phyloP scores from a whole-genome alignment of 1,140 invertebrate species.

The Drosophila trapezifrons region DNA sequence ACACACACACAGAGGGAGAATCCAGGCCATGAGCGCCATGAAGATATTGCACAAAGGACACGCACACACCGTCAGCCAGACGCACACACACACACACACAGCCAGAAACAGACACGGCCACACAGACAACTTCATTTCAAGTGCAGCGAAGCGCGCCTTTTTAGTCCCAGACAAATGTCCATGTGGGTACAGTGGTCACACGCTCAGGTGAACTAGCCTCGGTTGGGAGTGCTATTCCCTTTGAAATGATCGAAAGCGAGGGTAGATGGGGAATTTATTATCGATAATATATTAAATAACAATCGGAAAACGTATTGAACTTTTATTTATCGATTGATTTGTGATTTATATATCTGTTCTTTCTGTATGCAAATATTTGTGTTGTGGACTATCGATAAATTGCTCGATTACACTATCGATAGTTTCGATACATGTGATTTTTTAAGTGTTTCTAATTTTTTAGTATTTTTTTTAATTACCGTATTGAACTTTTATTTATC shows the following conservation, averaged over 20 bases:
- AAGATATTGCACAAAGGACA: conserved; percentile 60
- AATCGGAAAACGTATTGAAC: too few relatives aligned
- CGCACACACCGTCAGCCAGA: conserved; percentile 18
- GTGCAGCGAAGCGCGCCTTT: conserved; percentile 65
- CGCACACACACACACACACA: conserved; percentile 39
- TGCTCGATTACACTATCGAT: too few relatives aligned
- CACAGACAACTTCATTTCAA: conserved; percentile 61
- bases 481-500: too few relatives aligned
- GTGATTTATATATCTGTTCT: too few relatives aligned
- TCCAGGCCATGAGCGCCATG: conserved; percentile 30
- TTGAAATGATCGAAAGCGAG: neutral
- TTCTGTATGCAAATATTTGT: too few relatives aligned
- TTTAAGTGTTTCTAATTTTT: too few relatives aligned
- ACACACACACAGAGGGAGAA: conserved; percentile 9
- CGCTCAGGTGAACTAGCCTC: neutral
- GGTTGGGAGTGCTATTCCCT: neutral
- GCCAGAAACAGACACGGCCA: conserved; percentile 12
- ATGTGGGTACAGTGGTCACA: conserved; percentile 29
- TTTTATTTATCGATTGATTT: too few relatives aligned
- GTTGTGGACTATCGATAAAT: too few relatives aligned
- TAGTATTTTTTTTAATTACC: too few relatives aligned
- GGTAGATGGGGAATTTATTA: neutral
- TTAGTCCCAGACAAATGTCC: conserved; percentile 57
- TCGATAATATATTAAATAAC: neutral
- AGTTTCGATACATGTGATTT: too few relatives aligned